Percentiles rank a stretch among this genome's conserved stretches.
phyloP scores from a whole-genome alignment of 2,113 vertebrate species.

The Anolis sagrei region DNA sequence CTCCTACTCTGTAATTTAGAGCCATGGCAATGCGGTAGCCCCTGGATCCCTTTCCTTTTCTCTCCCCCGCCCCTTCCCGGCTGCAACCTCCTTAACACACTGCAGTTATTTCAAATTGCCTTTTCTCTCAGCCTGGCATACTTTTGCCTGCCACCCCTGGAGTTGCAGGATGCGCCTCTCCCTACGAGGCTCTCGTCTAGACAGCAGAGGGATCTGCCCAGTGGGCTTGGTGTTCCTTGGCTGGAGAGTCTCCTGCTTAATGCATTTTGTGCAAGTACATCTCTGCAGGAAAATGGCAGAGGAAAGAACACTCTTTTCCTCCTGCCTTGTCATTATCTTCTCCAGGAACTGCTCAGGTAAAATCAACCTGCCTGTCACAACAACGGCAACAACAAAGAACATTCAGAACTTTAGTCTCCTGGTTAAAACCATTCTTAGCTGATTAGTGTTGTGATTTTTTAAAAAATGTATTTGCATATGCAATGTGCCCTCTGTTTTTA shows the following conservation, averaged over 20 bases:
- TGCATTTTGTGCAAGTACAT: neutral
- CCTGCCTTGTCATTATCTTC: neutral
- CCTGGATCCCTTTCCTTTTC: neutral
- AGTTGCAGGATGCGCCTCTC: neutral
- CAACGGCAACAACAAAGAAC: neutral
- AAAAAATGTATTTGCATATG: neutral
- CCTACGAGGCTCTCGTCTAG: neutral
- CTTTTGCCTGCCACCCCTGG: neutral
- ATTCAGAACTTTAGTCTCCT: neutral
- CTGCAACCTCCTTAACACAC: neutral
- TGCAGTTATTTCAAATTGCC: slow-evolving; percentile 6
- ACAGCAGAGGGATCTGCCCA: neutral
- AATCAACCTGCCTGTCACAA: neutral
- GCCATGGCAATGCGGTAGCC: slow-evolving; percentile 14
- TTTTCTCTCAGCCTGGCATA: neutral
- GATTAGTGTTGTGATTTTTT: neutral
- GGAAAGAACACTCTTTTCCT: neutral
- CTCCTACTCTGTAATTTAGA: slow-evolving; percentile 26
- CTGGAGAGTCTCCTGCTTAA: neutral
- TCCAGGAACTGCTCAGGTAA: too few species aligned
- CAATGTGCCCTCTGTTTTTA: too few species aligned
- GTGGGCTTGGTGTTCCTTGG: neutral
- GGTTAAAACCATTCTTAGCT: neutral
- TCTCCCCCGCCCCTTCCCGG: neutral
- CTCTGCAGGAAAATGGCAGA: neutral